Evolutionary conservation across 1,140 invertebrate genomes (phyloP), one percentile per base, ranked within the genome.

Genomic region (Drosophila punjabiensis): DNA sequence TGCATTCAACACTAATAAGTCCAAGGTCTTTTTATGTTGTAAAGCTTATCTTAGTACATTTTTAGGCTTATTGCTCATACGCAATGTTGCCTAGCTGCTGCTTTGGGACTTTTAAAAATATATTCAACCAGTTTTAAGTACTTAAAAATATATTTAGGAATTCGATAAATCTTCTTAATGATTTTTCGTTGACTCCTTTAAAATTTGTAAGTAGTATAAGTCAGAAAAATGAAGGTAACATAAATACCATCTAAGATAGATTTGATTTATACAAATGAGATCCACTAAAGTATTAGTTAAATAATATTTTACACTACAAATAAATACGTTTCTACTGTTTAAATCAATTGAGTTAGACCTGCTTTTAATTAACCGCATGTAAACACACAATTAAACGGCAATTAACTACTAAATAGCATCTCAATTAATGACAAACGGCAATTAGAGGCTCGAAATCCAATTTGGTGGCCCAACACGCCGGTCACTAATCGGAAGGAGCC

Each of bases 401-500:
- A 41, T 74, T 52, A 61, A 43, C n/a, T 43, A 37, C 20, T 37
- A 73, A 74, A 35, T 43, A 70, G 53, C 70, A 41, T 61, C 10
- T 61, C 45, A 73, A 73, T 73, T 45, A 74, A 62, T 61, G 53
- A 30, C 35, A 52, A 55, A 30, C 64, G 50, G 63, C n/a, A 55
- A 55, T 68, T 55, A 68, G 16, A 20, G 30, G 32, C 39, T 33
- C 20, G 39, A 67, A 32, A 18, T 33, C 48, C n/a, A 43, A 45
- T 43, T 60, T 45, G 24, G 37, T 30, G 37, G 35, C 56, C 55
- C 55, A 58, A 37, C 14, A 24, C 30, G 16, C 18, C 14, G 39
- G 20, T 16, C 33, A 43, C 52, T 48, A 48, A 48, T 59, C 66
- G 66, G 13, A 55, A 35, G 55, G 55, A 39, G 16, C 4, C 14